Base-by-base conservation (phyloP, 2,797 vertebrate species). In the Varecia variegata region DNA sequence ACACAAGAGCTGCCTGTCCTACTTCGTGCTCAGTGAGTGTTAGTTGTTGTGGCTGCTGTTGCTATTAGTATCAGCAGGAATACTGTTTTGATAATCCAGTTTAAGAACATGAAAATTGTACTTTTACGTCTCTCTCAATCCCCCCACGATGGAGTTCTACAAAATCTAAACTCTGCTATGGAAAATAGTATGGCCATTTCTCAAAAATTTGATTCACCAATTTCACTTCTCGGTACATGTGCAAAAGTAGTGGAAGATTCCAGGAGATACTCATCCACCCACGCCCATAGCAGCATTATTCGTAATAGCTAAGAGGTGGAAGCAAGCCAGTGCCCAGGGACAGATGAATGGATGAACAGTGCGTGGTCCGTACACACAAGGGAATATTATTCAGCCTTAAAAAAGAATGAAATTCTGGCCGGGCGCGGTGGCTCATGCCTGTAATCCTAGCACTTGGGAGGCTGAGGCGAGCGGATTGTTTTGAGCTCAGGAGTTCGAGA, bases 1-100 rank as follows among this genome's bases (percentile, higher is more conserved):
- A 6, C 13, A 21, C 4, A 1, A 1, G 58, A 52, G 27, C 21
- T 0, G 0, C 40, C 35, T 21, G 0, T 5, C 56, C 60, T 2
- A 21, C 54, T 23, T 23, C 47, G 60, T 0, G 17, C 27, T 38
- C 9, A 4, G 90, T 5, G 4, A 4, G 21, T 5, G 20, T 32
- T 10, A 8, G n/a, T 21, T 13, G 17, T 58, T 9, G 32, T 3
- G 14, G 21, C 7, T 62, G 45, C 27, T 45, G 35, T 11, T 25
- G 40, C 68, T 47, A 0, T 21, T 9, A 18, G 21, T 11, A 40
- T 76, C 47, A 76, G 54, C 82, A 90, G 54, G 56, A 70, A 65
- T 43, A 6, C 12, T 20, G 17, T 71, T 85, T 38, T 56, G 54
- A 73, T 23, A 12, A 60, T 85, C 77, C 50, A 25, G 38, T n/a